A percentile compares a stretch with the other conserved stretches of the same genome.
phyloP scores from a whole-genome alignment of 2,888 invertebrate genomes.

The Incurvaria masculella region DNA sequence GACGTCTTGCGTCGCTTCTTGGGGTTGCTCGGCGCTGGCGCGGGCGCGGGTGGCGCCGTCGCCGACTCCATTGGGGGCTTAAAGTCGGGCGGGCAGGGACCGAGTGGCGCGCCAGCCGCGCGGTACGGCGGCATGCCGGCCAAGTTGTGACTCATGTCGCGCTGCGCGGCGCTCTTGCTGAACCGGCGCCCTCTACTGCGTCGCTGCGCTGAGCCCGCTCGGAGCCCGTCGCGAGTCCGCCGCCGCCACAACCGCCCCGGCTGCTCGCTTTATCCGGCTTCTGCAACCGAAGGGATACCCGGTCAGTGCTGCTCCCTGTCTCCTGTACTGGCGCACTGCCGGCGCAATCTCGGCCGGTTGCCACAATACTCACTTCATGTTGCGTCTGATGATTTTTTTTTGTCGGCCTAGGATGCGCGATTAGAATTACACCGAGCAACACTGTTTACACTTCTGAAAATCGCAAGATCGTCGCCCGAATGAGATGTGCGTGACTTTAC shows the following conservation, averaged over 20 bases:
- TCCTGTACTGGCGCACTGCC: not conserved
- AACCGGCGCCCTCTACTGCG: not conserved
- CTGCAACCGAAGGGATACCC: conserved; percentile 5
- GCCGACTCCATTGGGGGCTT: conserved; percentile 70
- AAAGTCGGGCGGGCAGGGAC: conserved; percentile 70
- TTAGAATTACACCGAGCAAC: no score
- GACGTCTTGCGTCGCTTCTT: conserved; percentile 85
- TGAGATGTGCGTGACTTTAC: no score
- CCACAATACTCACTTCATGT: not conserved
- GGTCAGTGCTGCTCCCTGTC: not conserved
- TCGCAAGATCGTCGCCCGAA: no score
- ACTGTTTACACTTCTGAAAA: no score
- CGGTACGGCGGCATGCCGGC: conserved; percentile 77
- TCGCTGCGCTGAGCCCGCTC: not conserved
- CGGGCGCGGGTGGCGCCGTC: conserved; percentile 68
- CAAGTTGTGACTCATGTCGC: conserved; percentile 75
- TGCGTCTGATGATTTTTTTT: not conserved
- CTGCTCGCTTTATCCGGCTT: conserved; percentile 4
- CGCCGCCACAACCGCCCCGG: no score
- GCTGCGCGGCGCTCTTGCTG: no score
- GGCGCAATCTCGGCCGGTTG: not conserved
- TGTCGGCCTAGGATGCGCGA: no score
- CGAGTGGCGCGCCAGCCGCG: conserved; percentile 69
- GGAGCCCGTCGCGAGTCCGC: not conserved
- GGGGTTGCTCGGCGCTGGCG: conserved; percentile 77